Conservation (phyloP, 2,797 vertebrate species). For the Atherinosoma microstoma region DNA sequence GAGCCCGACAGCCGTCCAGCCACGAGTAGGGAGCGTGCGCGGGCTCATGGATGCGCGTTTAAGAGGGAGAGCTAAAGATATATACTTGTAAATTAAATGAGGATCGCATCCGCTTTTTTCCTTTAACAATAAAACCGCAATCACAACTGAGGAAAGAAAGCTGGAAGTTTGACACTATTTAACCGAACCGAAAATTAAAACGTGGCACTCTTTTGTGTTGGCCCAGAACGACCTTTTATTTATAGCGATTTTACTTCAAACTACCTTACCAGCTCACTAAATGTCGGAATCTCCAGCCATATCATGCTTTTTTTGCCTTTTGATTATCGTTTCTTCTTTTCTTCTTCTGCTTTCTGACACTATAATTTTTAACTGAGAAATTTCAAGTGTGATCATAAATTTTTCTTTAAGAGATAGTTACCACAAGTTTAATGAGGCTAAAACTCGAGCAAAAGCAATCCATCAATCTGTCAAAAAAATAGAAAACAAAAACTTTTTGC, state of each 20-base stretch:
- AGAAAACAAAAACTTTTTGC: neutral
- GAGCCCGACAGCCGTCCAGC: slow-evolving; percentile 47
- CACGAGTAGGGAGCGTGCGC: slow-evolving; percentile 15
- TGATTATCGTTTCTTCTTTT: no score
- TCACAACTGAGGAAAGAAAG: neutral
- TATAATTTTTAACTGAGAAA: neutral
- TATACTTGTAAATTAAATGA: neutral
- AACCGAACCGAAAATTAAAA: neutral
- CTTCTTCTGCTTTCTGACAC: neutral
- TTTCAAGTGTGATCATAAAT: neutral
- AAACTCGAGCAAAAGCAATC: neutral
- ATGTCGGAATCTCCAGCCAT: neutral
- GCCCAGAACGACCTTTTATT: neutral
- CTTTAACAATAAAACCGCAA: slow-evolving; percentile 61
- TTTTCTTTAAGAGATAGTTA: neutral
- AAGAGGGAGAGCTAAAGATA: slow-evolving; percentile 1
- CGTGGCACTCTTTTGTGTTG: neutral
- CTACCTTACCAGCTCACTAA: neutral
- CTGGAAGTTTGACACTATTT: no score
- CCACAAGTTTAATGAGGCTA: neutral
- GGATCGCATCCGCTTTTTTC: slow-evolving; percentile 24
- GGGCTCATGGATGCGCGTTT: slow-evolving; percentile 2
- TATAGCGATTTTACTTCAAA: neutral
- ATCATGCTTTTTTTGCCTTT: neutral
- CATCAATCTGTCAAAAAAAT: neutral